A percentile compares a stretch with the other conserved stretches of the same genome.
phyloP scores from a whole-genome alignment of 2,797 vertebrate species.

The Phyllotis vaccarum region DNA sequence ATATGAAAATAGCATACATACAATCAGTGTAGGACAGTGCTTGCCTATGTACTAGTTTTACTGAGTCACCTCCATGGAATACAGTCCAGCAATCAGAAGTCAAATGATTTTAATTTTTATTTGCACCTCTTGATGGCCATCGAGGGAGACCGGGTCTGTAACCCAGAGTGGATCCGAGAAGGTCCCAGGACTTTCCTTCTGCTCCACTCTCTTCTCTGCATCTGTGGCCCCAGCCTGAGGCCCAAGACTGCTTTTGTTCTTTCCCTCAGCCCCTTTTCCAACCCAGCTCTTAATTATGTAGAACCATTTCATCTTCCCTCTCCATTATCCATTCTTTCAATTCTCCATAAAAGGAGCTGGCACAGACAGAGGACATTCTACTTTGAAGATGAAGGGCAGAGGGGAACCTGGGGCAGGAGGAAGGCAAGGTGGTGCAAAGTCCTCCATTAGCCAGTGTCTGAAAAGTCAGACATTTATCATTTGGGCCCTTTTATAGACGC shows the following conservation, averaged over 20 bases:
- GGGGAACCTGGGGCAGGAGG: background rate
- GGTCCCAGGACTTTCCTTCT: background rate
- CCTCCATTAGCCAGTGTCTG: background rate
- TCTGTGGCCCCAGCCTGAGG: background rate
- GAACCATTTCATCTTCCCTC: background rate
- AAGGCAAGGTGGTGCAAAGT: background rate
- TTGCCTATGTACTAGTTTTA: constrained; percentile 24
- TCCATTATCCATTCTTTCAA: background rate
- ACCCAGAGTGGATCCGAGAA: background rate
- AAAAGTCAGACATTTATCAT: background rate
- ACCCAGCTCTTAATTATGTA: background rate
- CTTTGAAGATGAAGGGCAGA: background rate
- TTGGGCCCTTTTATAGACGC: background rate
- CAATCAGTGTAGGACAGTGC: background rate
- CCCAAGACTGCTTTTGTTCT: background rate
- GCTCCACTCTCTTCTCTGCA: background rate
- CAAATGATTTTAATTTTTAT: constrained; percentile 33
- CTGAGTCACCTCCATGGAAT: background rate
- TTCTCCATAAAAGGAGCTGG: constrained; percentile 14
- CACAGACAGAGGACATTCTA: background rate
- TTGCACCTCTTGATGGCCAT: background rate
- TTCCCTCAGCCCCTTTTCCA: background rate
- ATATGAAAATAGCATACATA: constrained; percentile 1
- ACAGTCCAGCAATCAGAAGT: background rate
- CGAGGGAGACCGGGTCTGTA: background rate